phyloP scores from a whole-genome alignment of 2,888 invertebrate species.

The Tuta absoluta region DNA sequence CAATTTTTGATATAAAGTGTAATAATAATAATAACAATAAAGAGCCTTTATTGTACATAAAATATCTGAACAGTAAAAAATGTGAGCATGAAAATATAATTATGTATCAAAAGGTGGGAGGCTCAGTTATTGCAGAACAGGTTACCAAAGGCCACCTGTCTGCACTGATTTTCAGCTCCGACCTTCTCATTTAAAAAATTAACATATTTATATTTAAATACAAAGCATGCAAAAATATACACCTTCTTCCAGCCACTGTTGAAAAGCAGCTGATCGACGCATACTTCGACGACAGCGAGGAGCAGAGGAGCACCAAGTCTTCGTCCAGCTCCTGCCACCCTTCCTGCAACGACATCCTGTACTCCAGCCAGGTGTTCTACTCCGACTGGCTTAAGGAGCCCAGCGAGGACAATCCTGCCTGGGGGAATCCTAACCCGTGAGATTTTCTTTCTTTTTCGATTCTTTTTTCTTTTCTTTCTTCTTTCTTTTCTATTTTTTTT shows the following conservation, averaged over 20 bases:
- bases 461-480: not conserved
- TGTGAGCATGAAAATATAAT: too few relatives aligned
- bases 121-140: too few relatives aligned
- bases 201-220: too few relatives aligned
- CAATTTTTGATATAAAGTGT: too few relatives aligned
- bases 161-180: too few relatives aligned
- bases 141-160: too few relatives aligned
- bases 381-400: slow-evolving; percentile 61
- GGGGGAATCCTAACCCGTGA: slow-evolving; percentile 36
- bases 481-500: not conserved
- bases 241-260: slow-evolving; percentile 52
- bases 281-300: slow-evolving; percentile 67
- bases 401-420: slow-evolving; percentile 44
- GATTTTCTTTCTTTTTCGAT: not conserved
- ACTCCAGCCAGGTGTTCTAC: slow-evolving; percentile 72
- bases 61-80: too few relatives aligned
- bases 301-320: slow-evolving; percentile 47
- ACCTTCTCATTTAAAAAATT: too few relatives aligned
- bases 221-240: too few relatives aligned
- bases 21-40: too few relatives aligned
- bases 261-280: slow-evolving; percentile 66
- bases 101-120: too few relatives aligned
- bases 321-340: slow-evolving; percentile 65
- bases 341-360: slow-evolving; percentile 70
- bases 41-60: too few relatives aligned